Conservation (phyloP, 2,888 invertebrate species). For the Drosophila mimica region DNA sequence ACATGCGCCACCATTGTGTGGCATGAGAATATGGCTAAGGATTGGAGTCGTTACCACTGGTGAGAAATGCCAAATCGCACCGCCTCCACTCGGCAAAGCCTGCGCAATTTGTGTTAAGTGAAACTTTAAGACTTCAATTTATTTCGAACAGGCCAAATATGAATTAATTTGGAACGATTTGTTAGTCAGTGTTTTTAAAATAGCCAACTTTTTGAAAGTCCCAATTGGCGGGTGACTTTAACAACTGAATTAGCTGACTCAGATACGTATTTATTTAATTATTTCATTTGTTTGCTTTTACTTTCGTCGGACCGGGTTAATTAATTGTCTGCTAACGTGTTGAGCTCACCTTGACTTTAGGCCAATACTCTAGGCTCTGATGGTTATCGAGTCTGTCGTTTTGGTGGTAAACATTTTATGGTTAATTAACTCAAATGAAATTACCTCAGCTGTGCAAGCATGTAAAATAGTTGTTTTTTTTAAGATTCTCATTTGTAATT, state of each 20-base stretch:
- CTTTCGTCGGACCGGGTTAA: conserved; percentile 44
- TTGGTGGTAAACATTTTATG: conserved; percentile 23
- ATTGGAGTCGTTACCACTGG: conserved; percentile 22
- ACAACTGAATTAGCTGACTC: conserved; percentile 57
- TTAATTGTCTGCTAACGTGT: conserved; percentile 21
- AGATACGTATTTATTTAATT: conserved; percentile 13
- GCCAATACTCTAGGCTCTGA: background rate
- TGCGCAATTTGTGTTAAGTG: conserved; percentile 43
- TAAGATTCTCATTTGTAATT: background rate
- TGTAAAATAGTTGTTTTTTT: conserved; percentile 10
- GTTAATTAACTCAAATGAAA: conserved; percentile 51
- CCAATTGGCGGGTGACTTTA: conserved; percentile 45
- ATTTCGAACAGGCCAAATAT: conserved; percentile 41
- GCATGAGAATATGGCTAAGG: conserved; percentile 55
- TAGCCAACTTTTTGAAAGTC: conserved; percentile 61
- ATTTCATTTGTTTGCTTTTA: conserved; percentile 61
- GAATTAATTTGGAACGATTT: conserved; percentile 41
- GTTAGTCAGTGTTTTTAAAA: conserved; percentile 28
- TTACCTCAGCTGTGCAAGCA: conserved; percentile 1
- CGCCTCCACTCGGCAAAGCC: conserved; percentile 24
- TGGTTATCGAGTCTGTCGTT: conserved; percentile 1
- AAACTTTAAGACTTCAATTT: conserved; percentile 48
- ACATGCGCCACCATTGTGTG: conserved; percentile 54
- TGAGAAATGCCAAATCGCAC: conserved; percentile 46
- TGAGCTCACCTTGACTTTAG: conserved; percentile 55